These are phyloP conservation scores for Drusus annulatus DNA, from an alignment of 1,140 invertebrate genomes.

Conservation along the genomic window DNA sequence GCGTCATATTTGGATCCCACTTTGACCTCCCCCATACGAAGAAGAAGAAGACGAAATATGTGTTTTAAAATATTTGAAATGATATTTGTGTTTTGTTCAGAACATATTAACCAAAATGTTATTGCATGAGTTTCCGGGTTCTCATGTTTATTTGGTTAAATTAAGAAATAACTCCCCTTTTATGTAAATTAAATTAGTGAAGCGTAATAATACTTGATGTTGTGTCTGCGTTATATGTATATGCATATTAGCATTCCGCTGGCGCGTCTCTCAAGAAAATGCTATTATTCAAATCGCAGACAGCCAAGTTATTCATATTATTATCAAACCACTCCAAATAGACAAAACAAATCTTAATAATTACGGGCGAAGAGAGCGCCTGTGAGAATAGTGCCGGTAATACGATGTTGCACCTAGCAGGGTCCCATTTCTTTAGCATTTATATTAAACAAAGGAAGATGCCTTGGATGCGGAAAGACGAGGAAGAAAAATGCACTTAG, in stretches of 20 bases:
- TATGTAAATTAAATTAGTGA: background rate
- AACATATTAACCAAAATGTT: too few species aligned
- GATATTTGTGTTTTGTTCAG: too few species aligned
- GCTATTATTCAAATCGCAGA: conserved; percentile 37
- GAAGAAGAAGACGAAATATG: too few species aligned
- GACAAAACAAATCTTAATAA: conserved; percentile 54
- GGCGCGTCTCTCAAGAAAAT: conserved; percentile 16
- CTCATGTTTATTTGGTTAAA: too few species aligned
- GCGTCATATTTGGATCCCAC: too few species aligned
- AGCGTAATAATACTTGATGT: background rate
- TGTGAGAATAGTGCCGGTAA: conserved; percentile 29
- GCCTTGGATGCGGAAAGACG: conserved; percentile 36
- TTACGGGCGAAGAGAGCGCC: conserved; percentile 41
- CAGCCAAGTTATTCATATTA: conserved; percentile 40
- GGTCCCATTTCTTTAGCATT: conserved; percentile 57
- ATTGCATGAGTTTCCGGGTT: too few species aligned
- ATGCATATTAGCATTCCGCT: background rate
- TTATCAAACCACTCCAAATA: conserved; percentile 37
- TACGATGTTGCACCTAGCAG: conserved; percentile 25
- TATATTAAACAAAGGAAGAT: conserved; percentile 58
- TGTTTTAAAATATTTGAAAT: too few species aligned
- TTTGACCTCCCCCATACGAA: too few species aligned
- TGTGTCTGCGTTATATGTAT: background rate
- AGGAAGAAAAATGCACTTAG: conserved; percentile 58
- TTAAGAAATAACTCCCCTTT: background rate